Evolutionary conservation across 2,888 invertebrate genomes (phyloP).

Genomic region (Iselma pallidipennis): DNA sequence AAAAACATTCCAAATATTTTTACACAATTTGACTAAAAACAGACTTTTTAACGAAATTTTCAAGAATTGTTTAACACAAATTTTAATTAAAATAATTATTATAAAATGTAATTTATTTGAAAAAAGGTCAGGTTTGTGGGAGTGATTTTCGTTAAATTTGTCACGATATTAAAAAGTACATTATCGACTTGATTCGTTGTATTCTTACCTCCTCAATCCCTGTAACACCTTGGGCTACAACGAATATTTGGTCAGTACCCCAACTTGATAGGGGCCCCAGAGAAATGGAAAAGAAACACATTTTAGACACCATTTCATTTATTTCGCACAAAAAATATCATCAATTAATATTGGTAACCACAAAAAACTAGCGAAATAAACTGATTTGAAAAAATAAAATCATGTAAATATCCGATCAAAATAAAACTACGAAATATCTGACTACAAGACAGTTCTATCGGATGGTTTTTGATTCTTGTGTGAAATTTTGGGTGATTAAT

Average conservation of each 20-base stretch:
- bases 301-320: conserved; percentile 11
- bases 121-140: background rate
- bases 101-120: background rate
- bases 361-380: background rate
- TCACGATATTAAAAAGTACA: background rate
- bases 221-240: no score
- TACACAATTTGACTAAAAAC: background rate
- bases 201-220: background rate
- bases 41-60: background rate
- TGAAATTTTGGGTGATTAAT: no score
- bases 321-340: conserved; percentile 13
- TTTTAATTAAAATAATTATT: no score
- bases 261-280: no score
- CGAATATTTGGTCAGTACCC: no score
- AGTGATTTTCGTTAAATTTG: background rate
- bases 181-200: background rate
- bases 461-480: background rate
- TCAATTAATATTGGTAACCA: conserved; percentile 11
- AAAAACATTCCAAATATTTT: conserved; percentile 1
- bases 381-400: background rate
- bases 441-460: background rate
- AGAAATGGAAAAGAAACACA: background rate
- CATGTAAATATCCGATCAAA: background rate
- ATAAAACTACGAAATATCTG: background rate
- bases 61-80: no score